These are phyloP conservation scores for Drosophila nr. perissopoda DNA, from an alignment of 2,888 invertebrate genomes.

Conservation along the genomic window DNA sequence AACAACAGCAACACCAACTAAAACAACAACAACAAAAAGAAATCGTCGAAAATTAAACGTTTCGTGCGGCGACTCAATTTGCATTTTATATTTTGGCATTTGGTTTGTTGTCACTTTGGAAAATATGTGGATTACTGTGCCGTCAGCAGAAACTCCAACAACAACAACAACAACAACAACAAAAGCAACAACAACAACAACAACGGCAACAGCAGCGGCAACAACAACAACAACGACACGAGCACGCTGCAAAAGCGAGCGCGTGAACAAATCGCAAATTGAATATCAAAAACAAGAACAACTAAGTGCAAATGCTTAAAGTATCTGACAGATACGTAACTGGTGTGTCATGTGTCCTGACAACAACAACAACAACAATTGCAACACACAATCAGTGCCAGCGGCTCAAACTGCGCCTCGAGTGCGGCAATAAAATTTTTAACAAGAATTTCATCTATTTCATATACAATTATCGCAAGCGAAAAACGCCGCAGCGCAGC, in stretches of 20 bases:
- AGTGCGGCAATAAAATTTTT: conserved; percentile 66
- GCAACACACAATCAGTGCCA: conserved; percentile 36
- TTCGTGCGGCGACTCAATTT: conserved; percentile 33
- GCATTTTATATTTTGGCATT: conserved; percentile 44
- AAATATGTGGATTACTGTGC: conserved; percentile 78
- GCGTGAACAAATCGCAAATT: conserved; percentile 49
- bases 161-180: conserved; percentile 22
- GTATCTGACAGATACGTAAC: conserved; percentile 60
- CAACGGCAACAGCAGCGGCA: background rate
- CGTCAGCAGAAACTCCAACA: conserved; percentile 66
- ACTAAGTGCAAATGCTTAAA: conserved; percentile 58
- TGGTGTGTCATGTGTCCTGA: conserved; percentile 70
- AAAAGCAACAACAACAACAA: conserved; percentile 12
- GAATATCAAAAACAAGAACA: conserved; percentile 37
- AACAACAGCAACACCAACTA: conserved; percentile 9
- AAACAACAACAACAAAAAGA: conserved; percentile 25
- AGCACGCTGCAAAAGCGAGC: conserved; percentile 47
- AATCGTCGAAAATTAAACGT: conserved; percentile 39
- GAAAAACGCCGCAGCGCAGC: conserved; percentile 53
- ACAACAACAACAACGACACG: conserved; percentile 17
- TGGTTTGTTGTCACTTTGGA: conserved; percentile 48
- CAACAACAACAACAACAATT: conserved; percentile 34
- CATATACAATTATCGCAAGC: conserved; percentile 82
- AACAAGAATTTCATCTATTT: conserved; percentile 82
- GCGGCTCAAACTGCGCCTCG: conserved; percentile 61